Base-by-base conservation (phyloP, 1,140 invertebrate species). In the Orchestia grillus region DNA sequence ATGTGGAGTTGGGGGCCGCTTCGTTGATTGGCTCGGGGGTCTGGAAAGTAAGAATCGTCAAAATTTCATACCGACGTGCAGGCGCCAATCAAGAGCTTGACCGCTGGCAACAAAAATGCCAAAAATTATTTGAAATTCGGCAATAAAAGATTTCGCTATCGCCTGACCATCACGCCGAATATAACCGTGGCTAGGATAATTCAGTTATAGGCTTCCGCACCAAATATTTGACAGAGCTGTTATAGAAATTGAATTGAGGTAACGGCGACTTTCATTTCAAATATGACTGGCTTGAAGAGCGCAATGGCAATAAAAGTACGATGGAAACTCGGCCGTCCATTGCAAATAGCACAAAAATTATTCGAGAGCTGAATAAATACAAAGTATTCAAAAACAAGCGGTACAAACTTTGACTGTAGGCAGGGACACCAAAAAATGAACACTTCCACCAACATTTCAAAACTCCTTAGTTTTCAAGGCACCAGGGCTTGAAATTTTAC, bases 1-100 rank as follows among this genome's bases (percentile, higher is more conserved):
- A 94, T 42, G 92, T 94, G 92, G 92, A 94, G 92, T 94, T 94
- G 4, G 92, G 92, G 92, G 92, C 92, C 44, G 92, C 92, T n/a
- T 94, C 92, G 36, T 44, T 94, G 43, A 94, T 47, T 45, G 92
- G 43, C 92, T 94, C 92, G 92, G 92, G 92, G 41, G 44, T 94
- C 92, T 94, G 92, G 40, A 44, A 47, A 94, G 19, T 19, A 53
- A 53, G 47, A 45, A 94, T 28, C 4, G 44, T 94, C 43, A 44
- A 44, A 94, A 44, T 16, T 94, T 94, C 43, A 90, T 90, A 42
- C 41, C 28, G 62, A 77, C 3, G 3, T 15, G 28, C 62, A 36
- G 28, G 28, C 62, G 28, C 62, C 62, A 77, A 77, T 23, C 28
- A 77, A 77, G 62, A 36, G 62, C 62, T 77, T 77, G 62, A 15